These are phyloP conservation scores for Mesocricetus auratus DNA, from an alignment of 2,113 vertebrate species.

Conservation along the genomic window DNA sequence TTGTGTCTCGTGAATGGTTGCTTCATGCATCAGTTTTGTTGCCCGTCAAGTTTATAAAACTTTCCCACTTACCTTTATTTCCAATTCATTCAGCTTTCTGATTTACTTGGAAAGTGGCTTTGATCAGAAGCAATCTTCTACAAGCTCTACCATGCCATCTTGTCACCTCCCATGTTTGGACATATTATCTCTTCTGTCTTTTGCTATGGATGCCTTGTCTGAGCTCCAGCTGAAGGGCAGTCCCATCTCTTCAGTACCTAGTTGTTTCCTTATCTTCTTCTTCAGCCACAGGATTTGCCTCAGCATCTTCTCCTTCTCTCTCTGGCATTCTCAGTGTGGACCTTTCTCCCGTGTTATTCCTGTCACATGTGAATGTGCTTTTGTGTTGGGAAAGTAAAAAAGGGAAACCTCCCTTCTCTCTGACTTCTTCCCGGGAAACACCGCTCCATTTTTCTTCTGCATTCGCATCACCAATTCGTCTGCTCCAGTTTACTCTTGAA, in stretches of 20 bases:
- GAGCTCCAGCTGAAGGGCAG: background rate
- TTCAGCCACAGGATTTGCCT: background rate
- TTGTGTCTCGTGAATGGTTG: background rate
- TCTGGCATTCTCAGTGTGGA: background rate
- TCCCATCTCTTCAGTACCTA: background rate
- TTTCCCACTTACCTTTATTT: background rate
- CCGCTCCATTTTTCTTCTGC: background rate
- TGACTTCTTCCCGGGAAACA: background rate
- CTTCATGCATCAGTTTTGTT: conserved; percentile 9
- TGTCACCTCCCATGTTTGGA: background rate
- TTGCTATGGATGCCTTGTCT: background rate
- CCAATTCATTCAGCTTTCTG: background rate
- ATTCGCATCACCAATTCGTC: background rate
- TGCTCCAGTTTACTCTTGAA: conserved; percentile 4
- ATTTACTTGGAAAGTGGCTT: background rate
- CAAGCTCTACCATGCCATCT: background rate
- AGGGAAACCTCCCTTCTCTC: background rate
- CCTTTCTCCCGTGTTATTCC: background rate
- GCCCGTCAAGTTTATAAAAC: background rate
- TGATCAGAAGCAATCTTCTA: background rate
- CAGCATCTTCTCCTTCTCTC: background rate
- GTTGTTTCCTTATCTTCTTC: background rate
- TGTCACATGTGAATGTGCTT: background rate
- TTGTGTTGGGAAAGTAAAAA: background rate
- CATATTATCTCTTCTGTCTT: background rate